Base-by-base conservation (phyloP, 2,113 vertebrate genomes). In the Alligator mississippiensis region DNA sequence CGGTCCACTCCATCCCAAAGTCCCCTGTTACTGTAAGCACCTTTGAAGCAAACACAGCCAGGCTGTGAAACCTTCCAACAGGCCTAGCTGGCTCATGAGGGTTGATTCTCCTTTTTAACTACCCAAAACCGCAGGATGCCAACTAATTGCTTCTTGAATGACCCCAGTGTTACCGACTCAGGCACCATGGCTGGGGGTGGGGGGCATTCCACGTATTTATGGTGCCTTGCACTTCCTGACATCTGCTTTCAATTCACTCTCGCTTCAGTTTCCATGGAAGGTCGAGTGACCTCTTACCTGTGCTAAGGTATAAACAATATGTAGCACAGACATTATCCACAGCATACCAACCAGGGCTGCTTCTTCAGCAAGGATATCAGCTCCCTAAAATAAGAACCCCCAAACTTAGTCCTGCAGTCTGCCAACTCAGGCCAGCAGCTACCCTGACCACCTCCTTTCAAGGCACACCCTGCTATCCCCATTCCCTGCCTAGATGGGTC, bases 201-300 rank as follows among this genome's bases (percentile, higher is more conserved):
- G 89, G 96, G 88, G 89, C 93, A 75, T 96, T 89, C 90, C 84
- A 76, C 92, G 92, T 79, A 77, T 96, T 95, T 90, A 91, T 80
- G 93, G 94, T 95, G 93, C 93, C 91, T 93, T 28, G 2, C 90
- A 47, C 94, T 97, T 97, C 97, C 97, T 94, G 95, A 93, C 97
- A 97, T 97, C 96, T 97, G 96, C 77, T 96, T 95, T 95, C 94
- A 96, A 97, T 97, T 17, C 86, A 34, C 2, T 0, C 66, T 77
- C 78, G 74, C 92, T 15, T 86, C 21, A 63, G 93, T 94, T 89
- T 90, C 94, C 66, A 63, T 80, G 57, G 72, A 82, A 87, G 77
- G 66, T 95, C 88, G 63, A 47, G 70, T 28, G 47, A 84, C 90
- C 95, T 94, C 95, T 80, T 94, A 97, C 96, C 96, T 97, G 96